Conservation (phyloP, 2,113 vertebrate species). For the Paramisgurnus dabryanus region DNA sequence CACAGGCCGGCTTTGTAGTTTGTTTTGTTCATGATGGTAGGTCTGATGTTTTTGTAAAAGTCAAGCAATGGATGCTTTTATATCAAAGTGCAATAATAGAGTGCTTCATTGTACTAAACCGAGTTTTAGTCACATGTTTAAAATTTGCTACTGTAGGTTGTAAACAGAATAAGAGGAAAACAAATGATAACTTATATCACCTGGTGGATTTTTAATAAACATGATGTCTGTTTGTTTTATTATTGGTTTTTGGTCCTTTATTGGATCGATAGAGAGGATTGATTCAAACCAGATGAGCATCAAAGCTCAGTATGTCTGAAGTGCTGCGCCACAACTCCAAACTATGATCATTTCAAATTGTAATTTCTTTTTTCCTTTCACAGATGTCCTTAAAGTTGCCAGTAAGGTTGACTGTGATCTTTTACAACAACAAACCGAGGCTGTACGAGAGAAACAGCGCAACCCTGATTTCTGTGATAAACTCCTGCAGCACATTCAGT, state of each 20-base stretch:
- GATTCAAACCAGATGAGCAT: too few relatives aligned
- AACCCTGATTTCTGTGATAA: slow-evolving; percentile 76
- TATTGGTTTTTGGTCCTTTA: too few relatives aligned
- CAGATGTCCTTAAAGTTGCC: slow-evolving; percentile 86
- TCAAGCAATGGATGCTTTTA: neutral
- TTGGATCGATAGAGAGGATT: too few relatives aligned
- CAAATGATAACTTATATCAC: too few relatives aligned
- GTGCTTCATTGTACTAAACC: neutral
- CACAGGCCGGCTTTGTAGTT: slow-evolving; percentile 10
- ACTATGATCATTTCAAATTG: too few relatives aligned
- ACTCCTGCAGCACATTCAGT: slow-evolving; percentile 79
- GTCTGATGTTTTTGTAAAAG: neutral
- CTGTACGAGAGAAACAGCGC: slow-evolving; percentile 81
- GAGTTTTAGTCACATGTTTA: neutral
- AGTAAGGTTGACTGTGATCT: slow-evolving; percentile 75
- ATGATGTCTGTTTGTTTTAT: neutral
- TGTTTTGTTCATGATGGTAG: neutral
- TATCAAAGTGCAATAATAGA: neutral
- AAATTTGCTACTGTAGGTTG: neutral
- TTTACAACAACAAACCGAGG: slow-evolving; percentile 77
- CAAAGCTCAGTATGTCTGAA: too few relatives aligned
- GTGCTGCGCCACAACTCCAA: too few relatives aligned
- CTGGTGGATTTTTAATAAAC: neutral
- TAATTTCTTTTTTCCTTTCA: neutral
- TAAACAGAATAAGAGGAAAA: too few relatives aligned